Percentiles rank a stretch among this genome's conserved stretches.
Evolutionary conservation across 2,888 invertebrate genomes (phyloP).

Genomic region (Cephus spinipes): DNA sequence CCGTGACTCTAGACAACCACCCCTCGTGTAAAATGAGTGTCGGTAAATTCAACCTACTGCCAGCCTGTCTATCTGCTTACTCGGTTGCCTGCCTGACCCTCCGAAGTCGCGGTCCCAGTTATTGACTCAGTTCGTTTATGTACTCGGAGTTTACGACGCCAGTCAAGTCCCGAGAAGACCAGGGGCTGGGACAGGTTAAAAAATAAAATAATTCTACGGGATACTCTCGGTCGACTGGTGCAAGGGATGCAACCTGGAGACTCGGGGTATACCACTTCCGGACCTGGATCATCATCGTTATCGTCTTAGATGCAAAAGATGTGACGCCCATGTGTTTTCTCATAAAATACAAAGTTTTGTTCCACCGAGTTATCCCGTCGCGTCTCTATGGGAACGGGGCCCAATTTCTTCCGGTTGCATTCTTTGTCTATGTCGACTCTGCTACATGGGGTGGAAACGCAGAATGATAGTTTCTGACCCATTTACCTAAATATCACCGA

Average conservation of each 20-base stretch:
- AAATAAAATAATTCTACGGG: conserved; percentile 43
- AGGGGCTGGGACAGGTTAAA: conserved; percentile 17
- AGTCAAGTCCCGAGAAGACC: conserved; percentile 50
- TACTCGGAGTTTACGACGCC: conserved; percentile 60
- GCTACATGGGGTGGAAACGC: conserved; percentile 59
- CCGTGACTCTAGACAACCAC: conserved; percentile 49
- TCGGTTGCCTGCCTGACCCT: too few relatives aligned
- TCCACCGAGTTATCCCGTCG: conserved; percentile 18
- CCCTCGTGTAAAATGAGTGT: conserved; percentile 51
- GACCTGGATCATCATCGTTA: too few relatives aligned
- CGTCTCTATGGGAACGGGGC: conserved; percentile 30
- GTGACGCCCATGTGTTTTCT: too few relatives aligned
- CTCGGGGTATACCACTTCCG: too few relatives aligned
- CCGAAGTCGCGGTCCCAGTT: conserved; percentile 26
- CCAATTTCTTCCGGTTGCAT: conserved; percentile 46
- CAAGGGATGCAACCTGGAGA: too few relatives aligned
- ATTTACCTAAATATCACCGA: conserved; percentile 55
- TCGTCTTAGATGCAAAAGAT: too few relatives aligned
- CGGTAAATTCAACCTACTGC: conserved; percentile 37
- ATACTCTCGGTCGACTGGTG: too few relatives aligned
- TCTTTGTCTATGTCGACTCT: conserved; percentile 11
- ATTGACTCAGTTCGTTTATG: conserved; percentile 64
- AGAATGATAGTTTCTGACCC: conserved; percentile 59
- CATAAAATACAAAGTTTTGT: conserved; percentile 13
- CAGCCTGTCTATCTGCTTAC: background rate